Conservation (phyloP, 2,888 invertebrate species). For the Rotaria socialis region DNA sequence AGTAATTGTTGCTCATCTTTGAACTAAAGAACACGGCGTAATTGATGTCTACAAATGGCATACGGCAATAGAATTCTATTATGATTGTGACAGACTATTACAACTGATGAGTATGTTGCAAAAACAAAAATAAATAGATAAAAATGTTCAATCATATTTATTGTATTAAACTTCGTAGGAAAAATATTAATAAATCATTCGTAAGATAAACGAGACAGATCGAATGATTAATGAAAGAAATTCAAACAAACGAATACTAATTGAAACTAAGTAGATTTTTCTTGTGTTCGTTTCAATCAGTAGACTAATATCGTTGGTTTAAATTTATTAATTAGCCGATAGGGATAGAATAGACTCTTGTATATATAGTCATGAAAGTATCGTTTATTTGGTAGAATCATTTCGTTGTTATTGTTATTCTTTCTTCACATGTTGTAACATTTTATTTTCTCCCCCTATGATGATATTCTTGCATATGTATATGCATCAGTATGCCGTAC, state of each 20-base stretch:
- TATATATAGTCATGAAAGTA: not conserved
- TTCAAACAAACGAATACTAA: too few relatives aligned
- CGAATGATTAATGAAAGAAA: too few relatives aligned
- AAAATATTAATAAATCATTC: too few relatives aligned
- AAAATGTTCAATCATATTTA: too few relatives aligned
- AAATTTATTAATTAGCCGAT: not conserved
- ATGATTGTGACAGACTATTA: not conserved
- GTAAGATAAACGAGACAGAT: not conserved
- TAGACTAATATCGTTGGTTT: not conserved
- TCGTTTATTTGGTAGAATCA: not conserved
- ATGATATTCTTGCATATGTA: not conserved
- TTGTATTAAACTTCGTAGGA: not conserved
- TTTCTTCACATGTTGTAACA: not conserved
- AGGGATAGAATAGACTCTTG: not conserved
- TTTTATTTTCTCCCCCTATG: not conserved
- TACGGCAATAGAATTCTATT: constrained; percentile 37
- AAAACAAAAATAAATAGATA: too few relatives aligned
- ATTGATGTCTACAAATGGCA: constrained; percentile 38
- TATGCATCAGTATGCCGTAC: not conserved
- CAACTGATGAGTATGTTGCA: not conserved
- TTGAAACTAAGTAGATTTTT: too few relatives aligned
- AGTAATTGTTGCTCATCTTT: not conserved
- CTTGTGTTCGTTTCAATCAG: too few relatives aligned
- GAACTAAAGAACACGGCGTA: constrained; percentile 33
- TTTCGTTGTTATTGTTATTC: constrained; percentile 19